phyloP scores from a whole-genome alignment of 1,140 invertebrate species.

The Neodiprion lecontei region DNA sequence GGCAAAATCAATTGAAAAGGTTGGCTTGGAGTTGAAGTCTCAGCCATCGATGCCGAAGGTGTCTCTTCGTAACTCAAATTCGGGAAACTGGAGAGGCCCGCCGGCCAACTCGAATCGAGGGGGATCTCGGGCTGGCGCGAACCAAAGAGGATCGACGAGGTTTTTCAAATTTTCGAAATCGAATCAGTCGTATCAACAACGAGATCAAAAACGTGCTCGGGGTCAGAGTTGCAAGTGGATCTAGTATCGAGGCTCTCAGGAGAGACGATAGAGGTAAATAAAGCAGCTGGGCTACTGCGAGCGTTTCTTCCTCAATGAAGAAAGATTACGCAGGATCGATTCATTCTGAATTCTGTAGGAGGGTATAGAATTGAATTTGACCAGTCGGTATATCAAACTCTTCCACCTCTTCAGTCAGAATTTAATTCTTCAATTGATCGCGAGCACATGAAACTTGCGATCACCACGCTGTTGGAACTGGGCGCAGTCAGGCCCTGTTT shows the following conservation, averaged over 20 bases:
- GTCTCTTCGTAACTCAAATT: constrained; percentile 7
- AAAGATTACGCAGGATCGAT: too few species aligned
- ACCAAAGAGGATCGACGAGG: not conserved
- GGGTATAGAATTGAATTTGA: constrained; percentile 9
- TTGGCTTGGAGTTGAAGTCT: constrained; percentile 13
- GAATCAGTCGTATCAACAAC: not conserved
- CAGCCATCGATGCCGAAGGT: not conserved
- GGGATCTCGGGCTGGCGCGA: constrained; percentile 13
- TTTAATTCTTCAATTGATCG: too few species aligned
- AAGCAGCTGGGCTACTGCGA: not conserved
- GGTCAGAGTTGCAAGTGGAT: not conserved
- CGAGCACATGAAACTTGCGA: too few species aligned
- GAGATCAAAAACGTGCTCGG: not conserved
- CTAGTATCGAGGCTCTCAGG: not conserved
- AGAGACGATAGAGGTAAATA: constrained; percentile 16
- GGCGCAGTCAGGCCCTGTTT: too few species aligned
- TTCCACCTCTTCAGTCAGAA: not conserved
- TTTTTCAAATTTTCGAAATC: constrained; percentile 3
- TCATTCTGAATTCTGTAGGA: too few species aligned
- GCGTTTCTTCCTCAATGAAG: too few species aligned
- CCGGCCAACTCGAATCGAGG: constrained; percentile 1
- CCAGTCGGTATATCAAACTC: not conserved
- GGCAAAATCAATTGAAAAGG: not conserved
- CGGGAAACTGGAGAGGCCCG: constrained; percentile 21
- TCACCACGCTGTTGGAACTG: too few species aligned